A percentile compares a stretch with the other conserved stretches of the same genome.
Conservation (phyloP, 1,140 invertebrate species). For the Listronotus oregonensis region DNA sequence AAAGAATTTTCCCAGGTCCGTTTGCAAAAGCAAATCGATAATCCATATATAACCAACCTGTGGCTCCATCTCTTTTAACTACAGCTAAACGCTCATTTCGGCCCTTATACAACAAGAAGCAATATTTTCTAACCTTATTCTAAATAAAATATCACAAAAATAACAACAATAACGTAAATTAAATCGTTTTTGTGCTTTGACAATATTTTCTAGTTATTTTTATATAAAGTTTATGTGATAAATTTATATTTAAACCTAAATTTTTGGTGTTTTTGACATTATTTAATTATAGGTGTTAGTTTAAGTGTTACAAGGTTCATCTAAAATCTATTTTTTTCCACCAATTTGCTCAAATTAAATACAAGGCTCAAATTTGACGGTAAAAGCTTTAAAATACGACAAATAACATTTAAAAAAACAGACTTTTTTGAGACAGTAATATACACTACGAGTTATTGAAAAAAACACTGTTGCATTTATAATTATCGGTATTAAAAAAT, state of each 20-base stretch:
- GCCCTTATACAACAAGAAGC: constrained; percentile 23
- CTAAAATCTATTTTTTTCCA: not conserved
- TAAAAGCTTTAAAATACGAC: not conserved
- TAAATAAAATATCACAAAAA: constrained; percentile 1
- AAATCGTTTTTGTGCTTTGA: not conserved
- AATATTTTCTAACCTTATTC: constrained; percentile 31
- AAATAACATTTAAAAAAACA: too few relatives aligned
- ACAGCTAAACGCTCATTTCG: constrained; percentile 5
- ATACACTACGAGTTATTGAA: not conserved
- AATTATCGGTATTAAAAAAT: not conserved
- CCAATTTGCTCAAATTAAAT: constrained; percentile 6
- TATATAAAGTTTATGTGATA: constrained; percentile 20
- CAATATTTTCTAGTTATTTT: constrained; percentile 6
- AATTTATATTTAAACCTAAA: not conserved
- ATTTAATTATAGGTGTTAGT: not conserved
- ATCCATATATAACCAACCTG: constrained; percentile 19
- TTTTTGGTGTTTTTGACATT: constrained; percentile 1
- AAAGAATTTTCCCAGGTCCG: too few relatives aligned
- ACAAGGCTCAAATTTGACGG: not conserved
- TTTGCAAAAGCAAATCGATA: constrained; percentile 22
- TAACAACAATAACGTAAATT: not conserved
- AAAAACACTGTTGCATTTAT: constrained; percentile 5
- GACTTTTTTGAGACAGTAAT: not conserved
- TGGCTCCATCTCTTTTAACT: constrained; percentile 20
- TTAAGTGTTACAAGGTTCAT: not conserved